Base-by-base conservation (phyloP, 2,113 vertebrate species). In the Sardina pilchardus region DNA sequence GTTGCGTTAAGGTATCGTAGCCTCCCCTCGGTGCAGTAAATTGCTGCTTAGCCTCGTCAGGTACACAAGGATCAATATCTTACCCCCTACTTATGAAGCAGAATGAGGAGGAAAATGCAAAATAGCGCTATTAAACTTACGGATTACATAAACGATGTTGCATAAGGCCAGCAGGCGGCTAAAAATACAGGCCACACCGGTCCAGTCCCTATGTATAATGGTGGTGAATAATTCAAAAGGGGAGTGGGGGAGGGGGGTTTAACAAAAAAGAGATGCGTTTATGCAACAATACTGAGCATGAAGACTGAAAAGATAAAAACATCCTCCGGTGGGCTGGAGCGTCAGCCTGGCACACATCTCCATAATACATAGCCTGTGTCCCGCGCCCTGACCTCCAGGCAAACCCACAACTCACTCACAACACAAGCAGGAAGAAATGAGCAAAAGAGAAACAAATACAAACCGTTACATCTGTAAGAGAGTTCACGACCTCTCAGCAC, bases 141-240 rank as follows among this genome's bases (percentile, higher is more conserved):
- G 87, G 90, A 90, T 94, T 93, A 94, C 83, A 90, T 93, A 93
- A 93, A 92, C 86, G 85, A 84, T 84, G 89, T 94, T 94, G 93
- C 89, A 90, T 94, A 95, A 95, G 90, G 26, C 83, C 81, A 63
- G 83, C 50, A 86, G 81, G 78, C 30, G 42, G 86, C 90, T 94
- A 94, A 93, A 92, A 94, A 92, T 92, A 94, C 86, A 86, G 81
- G 59, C 81, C 87, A 82, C 88, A 90, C 82, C 17, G 36, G 47
- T 86, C 81, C 87, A 89, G 82, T 86, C 81, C 86, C 87, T 90
- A 89, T 90, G 89, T 93, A 90, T 89, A 91, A 90, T 30, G 84
- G n/a, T 78, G 0, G 88, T 93, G 85, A 92, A 93, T 92, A 91
- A 93, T 93, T 94, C 67, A 92, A 88, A 80, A 85, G 43, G 86